A percentile compares a stretch with the other conserved stretches of the same genome.
Evolutionary conservation across 2,888 invertebrate genomes (phyloP).

Genomic region (Rhogogaster chlorosoma): DNA sequence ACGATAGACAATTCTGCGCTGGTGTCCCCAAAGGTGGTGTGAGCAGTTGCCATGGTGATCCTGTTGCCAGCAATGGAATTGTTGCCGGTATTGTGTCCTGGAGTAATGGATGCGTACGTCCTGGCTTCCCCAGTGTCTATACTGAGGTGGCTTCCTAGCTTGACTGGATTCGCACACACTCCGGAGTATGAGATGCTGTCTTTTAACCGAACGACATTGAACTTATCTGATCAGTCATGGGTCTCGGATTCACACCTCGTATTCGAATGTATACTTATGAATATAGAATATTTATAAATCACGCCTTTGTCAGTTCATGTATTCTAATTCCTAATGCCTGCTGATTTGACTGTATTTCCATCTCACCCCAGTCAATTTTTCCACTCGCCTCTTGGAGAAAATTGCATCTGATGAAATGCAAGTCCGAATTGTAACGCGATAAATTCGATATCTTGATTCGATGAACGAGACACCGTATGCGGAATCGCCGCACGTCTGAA

Average conservation of each 20-base stretch:
- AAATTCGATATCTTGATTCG: not conserved
- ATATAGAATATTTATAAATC: not conserved
- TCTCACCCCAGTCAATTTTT: too few relatives aligned
- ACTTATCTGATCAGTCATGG: not conserved
- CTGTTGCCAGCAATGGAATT: slow-evolving; percentile 76
- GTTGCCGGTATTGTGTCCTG: slow-evolving; percentile 79
- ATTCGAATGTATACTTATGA: not conserved
- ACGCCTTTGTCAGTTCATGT: not conserved
- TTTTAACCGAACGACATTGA: not conserved
- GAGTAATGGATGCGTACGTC: slow-evolving; percentile 79
- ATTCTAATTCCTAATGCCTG: not conserved
- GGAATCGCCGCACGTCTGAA: not conserved
- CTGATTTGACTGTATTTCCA: not conserved
- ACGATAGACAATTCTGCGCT: slow-evolving; percentile 82
- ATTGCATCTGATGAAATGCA: not conserved
- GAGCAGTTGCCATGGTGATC: slow-evolving; percentile 77
- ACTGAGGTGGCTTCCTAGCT: slow-evolving; percentile 78
- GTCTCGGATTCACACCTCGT: not conserved
- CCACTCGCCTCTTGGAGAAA: not conserved
- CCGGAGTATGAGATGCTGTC: not conserved
- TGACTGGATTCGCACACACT: slow-evolving; percentile 70
- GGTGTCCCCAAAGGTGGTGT: slow-evolving; percentile 80
- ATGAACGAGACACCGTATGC: not conserved
- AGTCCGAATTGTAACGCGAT: not conserved
- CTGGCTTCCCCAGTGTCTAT: slow-evolving; percentile 79